Evolutionary conservation across 2,797 vertebrate genomes (phyloP).

Genomic region (Mus caroli): DNA sequence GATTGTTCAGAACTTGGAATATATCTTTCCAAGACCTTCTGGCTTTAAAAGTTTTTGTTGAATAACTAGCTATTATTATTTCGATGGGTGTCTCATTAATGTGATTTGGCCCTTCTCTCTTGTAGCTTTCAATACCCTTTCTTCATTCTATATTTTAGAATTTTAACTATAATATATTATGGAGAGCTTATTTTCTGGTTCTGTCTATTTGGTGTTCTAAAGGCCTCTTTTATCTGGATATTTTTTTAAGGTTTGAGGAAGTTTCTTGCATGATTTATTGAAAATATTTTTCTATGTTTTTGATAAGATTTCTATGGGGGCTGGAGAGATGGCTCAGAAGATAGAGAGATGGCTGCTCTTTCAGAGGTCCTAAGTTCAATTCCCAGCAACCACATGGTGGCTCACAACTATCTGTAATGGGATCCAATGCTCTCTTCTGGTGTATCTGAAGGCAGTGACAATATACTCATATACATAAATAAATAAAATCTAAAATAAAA

Average conservation of each 20-base stretch:
- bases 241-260: not conserved
- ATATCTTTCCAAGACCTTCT: not conserved
- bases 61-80: not conserved
- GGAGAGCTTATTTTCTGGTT: not conserved
- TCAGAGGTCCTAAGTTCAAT: too few relatives aligned
- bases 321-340: too few relatives aligned
- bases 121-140: not conserved
- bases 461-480: too few relatives aligned
- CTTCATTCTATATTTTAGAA: not conserved
- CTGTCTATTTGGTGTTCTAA: not conserved
- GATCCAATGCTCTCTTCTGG: too few relatives aligned
- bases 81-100: not conserved
- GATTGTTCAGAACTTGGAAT: not conserved
- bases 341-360: too few relatives aligned
- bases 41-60: not conserved
- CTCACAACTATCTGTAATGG: too few relatives aligned
- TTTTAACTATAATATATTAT: not conserved
- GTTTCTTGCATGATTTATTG: not conserved
- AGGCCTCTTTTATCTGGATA: not conserved
- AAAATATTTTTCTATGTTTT: not conserved
- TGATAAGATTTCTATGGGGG: not conserved
- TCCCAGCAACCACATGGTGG: too few relatives aligned
- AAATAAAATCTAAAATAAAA: too few relatives aligned
- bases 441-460: too few relatives aligned
- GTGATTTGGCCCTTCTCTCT: not conserved